Base-by-base conservation (phyloP, 2,888 invertebrate species). In the Strigamia maritima region DNA sequence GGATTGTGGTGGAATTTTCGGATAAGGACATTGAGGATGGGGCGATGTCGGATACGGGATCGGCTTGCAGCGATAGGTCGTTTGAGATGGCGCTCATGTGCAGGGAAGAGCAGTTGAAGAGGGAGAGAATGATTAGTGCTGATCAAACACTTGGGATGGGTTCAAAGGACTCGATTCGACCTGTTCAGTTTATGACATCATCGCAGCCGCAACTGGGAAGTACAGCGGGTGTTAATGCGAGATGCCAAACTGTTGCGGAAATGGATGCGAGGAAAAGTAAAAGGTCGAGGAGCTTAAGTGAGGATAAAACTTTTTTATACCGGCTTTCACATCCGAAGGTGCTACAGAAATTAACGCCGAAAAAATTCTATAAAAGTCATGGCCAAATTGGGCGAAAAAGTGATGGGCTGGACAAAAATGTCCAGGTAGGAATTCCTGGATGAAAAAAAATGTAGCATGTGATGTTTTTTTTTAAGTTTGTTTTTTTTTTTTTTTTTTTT, bases 1-100 rank as follows among this genome's bases (percentile, higher is more conserved):
- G 82, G 82, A 81, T 81, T 79, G 82, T 82, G 0, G 81, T 82
- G 1, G 81, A 82, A 35, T 81, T 82, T 81, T 80, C 82, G 22
- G 81, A 81, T 8, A 80, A 79, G 16, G 80, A 80, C 28, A 77
- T 76, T 19, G 70, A 70, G 28, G 81, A 80, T 40, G 80, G 81
- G 35, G 54, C 35, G 19, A 77, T 79, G 10, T 80, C 79, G 10
- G 80, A 80, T 28, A 79, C 76, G 28, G 77, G 38, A 12, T 80
- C 80, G 38, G 81, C 79, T 14, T 75, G 75, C 28, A 81, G 81
- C 76, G 81, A 80, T 24, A 78, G 80, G 19, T 81, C 81, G n/a
- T 75, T 81, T n/a, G 81, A 81, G 54, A 65, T 81, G 38, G 81
- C 81, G 7, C 77, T 80, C 7, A 78, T 78, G 74, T 79, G 79